These are phyloP conservation scores for Oplegnathus fasciatus DNA, from an alignment of 2,113 vertebrate genomes.

Conservation along the genomic window DNA sequence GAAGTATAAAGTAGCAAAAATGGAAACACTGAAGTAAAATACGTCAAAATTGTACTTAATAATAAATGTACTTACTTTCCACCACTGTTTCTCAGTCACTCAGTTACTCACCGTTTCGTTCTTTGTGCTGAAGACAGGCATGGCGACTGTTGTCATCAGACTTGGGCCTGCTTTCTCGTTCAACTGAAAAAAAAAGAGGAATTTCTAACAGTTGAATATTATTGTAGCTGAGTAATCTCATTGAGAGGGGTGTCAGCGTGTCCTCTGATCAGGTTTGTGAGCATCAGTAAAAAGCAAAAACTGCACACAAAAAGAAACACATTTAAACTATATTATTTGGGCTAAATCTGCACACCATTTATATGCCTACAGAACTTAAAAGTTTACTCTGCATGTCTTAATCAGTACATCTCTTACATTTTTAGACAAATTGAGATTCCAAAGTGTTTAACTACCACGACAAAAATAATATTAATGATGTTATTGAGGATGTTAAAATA, in stretches of 20 bases:
- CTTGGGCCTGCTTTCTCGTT: slow-evolving; percentile 89
- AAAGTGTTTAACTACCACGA: not conserved
- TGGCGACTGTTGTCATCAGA: slow-evolving; percentile 97
- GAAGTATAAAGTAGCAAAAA: not conserved
- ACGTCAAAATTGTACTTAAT: not conserved
- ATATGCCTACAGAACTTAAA: not conserved
- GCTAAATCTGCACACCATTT: not conserved
- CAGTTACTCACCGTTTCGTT: slow-evolving; percentile 91
- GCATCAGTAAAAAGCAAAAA: not conserved
- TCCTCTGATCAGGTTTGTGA: not conserved
- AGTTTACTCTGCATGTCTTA: not conserved
- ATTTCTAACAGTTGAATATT: not conserved
- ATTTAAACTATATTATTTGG: not conserved
- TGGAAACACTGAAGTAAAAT: too few species aligned
- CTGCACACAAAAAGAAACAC: not conserved
- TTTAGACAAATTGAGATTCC: not conserved
- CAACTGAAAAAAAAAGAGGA: slow-evolving; percentile 82
- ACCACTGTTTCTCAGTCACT: not conserved
- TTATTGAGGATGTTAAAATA: not conserved
- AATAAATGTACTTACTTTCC: not conserved
- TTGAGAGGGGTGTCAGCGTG: not conserved
- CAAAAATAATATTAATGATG: not conserved
- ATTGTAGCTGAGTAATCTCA: not conserved
- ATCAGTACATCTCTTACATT: not conserved
- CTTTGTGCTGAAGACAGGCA: slow-evolving; percentile 99